phyloP scores from a whole-genome alignment of 1,140 invertebrate genomes.

The Scaptomyza graminum region DNA sequence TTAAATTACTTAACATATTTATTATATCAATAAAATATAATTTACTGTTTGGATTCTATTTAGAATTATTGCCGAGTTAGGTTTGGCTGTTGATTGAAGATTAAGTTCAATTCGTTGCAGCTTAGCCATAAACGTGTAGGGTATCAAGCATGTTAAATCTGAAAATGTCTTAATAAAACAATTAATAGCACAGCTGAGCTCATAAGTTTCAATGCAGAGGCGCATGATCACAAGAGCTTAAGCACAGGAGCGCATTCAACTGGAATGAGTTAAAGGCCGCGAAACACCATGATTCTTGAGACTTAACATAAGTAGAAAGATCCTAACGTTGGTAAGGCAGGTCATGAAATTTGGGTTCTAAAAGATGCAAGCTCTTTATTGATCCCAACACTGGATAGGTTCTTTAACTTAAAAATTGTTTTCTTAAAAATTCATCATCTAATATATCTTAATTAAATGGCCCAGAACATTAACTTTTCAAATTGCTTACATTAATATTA shows the following conservation, averaged over 20 bases:
- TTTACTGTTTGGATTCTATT: too few relatives aligned
- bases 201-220: constrained; percentile 73
- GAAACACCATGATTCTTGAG: neutral
- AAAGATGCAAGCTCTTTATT: too few relatives aligned
- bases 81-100: too few relatives aligned
- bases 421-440: too few relatives aligned
- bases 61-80: neutral
- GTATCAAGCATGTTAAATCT: constrained; percentile 76
- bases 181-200: constrained; percentile 81
- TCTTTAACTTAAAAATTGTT: too few relatives aligned
- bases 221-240: constrained; percentile 46
- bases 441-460: too few relatives aligned
- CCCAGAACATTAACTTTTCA: too few relatives aligned
- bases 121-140: constrained; percentile 34
- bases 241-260: constrained; percentile 54
- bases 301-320: too few relatives aligned
- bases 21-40: neutral
- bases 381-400: too few relatives aligned
- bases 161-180: constrained; percentile 81
- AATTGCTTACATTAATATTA: too few relatives aligned
- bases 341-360: too few relatives aligned
- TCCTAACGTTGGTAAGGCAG: too few relatives aligned
- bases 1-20: neutral
- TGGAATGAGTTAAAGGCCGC: neutral
- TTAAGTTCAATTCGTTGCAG: constrained; percentile 18